Evolutionary conservation across 2,797 vertebrate genomes (phyloP).

Genomic region (Pseudomugil gertrudae): DNA sequence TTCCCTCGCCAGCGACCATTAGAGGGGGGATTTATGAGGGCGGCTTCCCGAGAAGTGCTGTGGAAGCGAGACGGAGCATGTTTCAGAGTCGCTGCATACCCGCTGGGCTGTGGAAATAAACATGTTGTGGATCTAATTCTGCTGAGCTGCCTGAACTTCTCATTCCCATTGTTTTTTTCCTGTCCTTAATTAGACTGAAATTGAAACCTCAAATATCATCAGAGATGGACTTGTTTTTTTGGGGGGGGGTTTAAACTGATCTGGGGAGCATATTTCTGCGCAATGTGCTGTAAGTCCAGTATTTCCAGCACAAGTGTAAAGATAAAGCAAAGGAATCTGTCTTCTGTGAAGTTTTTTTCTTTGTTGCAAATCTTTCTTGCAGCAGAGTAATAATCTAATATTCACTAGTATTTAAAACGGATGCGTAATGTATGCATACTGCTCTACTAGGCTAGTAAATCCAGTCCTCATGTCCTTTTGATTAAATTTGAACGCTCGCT

Average conservation of each 20-base stretch:
- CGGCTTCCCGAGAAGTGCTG: constrained; percentile 58
- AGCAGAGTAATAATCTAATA: constrained; percentile 51
- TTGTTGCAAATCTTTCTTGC: constrained; percentile 26
- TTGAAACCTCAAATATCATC: not conserved
- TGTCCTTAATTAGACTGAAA: constrained; percentile 7
- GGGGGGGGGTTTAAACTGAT: not conserved
- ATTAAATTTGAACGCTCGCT: constrained; percentile 33
- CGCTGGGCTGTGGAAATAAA: constrained; percentile 52
- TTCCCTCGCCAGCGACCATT: constrained; percentile 72
- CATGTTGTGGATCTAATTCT: constrained; percentile 52
- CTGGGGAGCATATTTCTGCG: not conserved
- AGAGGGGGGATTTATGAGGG: constrained; percentile 72
- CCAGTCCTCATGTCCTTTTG: constrained; percentile 41
- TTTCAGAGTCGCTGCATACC: constrained; percentile 53
- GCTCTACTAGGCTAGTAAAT: constrained; percentile 46
- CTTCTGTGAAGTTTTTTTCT: constrained; percentile 17
- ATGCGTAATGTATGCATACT: constrained; percentile 50
- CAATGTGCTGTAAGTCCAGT: constrained; percentile 7
- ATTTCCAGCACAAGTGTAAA: constrained; percentile 18
- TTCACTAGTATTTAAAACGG: constrained; percentile 52
- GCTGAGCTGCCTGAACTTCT: constrained; percentile 20
- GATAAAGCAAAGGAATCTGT: constrained; percentile 4
- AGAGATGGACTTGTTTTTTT: not conserved
- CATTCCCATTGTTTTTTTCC: constrained; percentile 21
- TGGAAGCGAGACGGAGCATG: constrained; percentile 56